phyloP scores from a whole-genome alignment of 2,113 vertebrate genomes.

The Polypterus senegalus region DNA sequence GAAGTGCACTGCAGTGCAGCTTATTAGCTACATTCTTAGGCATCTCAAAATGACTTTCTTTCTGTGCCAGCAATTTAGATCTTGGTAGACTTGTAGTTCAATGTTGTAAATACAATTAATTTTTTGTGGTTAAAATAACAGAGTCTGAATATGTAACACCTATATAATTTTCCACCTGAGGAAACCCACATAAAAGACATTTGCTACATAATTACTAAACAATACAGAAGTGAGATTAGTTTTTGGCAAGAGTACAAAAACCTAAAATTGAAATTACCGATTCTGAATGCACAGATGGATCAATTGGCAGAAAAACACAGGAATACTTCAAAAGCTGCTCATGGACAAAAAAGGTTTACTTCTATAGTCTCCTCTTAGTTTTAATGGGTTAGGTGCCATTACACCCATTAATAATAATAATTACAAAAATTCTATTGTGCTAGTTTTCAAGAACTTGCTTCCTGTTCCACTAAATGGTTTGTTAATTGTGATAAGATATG shows the following conservation, averaged over 20 bases:
- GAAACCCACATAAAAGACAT: slow-evolving; percentile 55
- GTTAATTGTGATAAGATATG: no score
- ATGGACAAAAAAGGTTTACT: background rate
- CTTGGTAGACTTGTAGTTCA: slow-evolving; percentile 30
- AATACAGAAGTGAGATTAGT: slow-evolving; percentile 43
- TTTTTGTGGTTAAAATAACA: slow-evolving; percentile 55
- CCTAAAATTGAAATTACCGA: slow-evolving; percentile 44
- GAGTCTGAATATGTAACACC: slow-evolving; percentile 49
- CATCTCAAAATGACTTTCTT: slow-evolving; percentile 4
- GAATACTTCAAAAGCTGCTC: background rate
- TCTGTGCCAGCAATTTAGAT: slow-evolving; percentile 25
- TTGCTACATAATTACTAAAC: slow-evolving; percentile 54
- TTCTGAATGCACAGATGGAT: slow-evolving; percentile 24
- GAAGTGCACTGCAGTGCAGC: no score
- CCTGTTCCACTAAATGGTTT: no score
- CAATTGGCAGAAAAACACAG: background rate
- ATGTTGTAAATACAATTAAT: slow-evolving; percentile 50
- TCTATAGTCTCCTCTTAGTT: no score
- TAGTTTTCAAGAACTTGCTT: no score
- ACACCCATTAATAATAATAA: no score
- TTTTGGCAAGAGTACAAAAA: slow-evolving; percentile 41
- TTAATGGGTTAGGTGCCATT: no score
- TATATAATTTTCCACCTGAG: slow-evolving; percentile 62
- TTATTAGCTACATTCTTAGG: no score
- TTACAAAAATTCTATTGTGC: no score